Conservation (phyloP, 1,140 invertebrate species). For the Drosophila varians region DNA sequence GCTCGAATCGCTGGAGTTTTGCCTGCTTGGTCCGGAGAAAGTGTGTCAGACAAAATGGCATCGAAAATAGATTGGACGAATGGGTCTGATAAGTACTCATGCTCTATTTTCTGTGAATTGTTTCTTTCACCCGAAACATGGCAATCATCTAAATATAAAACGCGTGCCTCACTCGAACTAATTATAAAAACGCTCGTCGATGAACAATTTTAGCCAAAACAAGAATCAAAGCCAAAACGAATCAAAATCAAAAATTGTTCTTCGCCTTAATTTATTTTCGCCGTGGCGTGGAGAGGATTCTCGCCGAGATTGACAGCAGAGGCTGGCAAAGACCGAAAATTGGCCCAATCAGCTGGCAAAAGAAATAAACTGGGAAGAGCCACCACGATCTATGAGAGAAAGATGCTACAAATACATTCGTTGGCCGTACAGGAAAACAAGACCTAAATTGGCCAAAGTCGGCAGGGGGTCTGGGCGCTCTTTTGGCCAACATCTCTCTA, state of each 20-base stretch:
- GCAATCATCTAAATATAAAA: constrained; percentile 77
- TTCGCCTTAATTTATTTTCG: constrained; percentile 36
- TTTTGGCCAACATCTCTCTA: constrained; percentile 6
- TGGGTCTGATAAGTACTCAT: constrained; percentile 50
- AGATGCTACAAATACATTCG: constrained; percentile 16
- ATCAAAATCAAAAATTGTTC: constrained; percentile 56
- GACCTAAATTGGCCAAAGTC: constrained; percentile 71
- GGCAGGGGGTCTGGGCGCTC: constrained; percentile 26
- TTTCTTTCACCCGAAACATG: constrained; percentile 25
- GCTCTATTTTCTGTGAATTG: constrained; percentile 32
- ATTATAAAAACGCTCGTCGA: constrained; percentile 48
- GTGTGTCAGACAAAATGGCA: constrained; percentile 67
- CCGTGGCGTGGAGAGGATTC: constrained; percentile 15
- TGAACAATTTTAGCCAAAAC: constrained; percentile 56
- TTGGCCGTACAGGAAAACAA: constrained; percentile 49
- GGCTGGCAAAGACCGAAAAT: constrained; percentile 10
- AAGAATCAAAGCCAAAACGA: constrained; percentile 32
- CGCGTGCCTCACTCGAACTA: constrained; percentile 72
- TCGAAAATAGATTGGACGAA: constrained; percentile 51
- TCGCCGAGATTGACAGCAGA: constrained; percentile 45
- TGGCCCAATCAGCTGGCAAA: constrained; percentile 60
- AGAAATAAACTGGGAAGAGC: not conserved
- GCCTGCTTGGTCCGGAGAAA: constrained; percentile 49
- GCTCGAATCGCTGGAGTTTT: constrained; percentile 23
- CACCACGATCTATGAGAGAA: not conserved